Evolutionary conservation across 2,888 invertebrate genomes (phyloP).

Genomic region (Standfussiana lucernea): DNA sequence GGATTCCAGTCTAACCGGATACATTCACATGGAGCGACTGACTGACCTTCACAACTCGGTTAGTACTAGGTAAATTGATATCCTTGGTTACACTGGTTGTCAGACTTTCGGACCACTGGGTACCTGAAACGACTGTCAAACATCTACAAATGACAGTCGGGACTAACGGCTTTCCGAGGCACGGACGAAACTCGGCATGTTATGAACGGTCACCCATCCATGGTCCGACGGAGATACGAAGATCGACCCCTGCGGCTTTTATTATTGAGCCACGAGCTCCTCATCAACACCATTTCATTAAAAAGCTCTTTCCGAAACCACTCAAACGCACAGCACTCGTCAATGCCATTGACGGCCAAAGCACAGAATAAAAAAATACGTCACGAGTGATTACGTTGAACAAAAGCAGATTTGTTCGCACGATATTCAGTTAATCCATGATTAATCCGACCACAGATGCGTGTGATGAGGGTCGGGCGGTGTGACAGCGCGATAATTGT

Average conservation of each 20-base stretch:
- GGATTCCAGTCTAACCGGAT: not conserved
- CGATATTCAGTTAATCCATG: conserved; percentile 80
- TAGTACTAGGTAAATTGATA: not conserved
- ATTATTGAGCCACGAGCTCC: not conserved
- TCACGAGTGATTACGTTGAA: conserved; percentile 77
- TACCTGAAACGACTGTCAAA: not conserved
- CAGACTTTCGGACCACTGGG: not conserved
- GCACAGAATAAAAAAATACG: conserved; percentile 76
- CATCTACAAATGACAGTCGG: not conserved
- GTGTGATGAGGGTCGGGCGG: conserved; percentile 83
- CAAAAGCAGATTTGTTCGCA: conserved; percentile 80
- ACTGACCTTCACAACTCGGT: not conserved
- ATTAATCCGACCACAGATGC: conserved; percentile 85
- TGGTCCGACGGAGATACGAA: not conserved
- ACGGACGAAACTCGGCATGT: not conserved
- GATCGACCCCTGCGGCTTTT: no score
- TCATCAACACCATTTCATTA: not conserved
- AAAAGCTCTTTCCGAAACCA: not conserved
- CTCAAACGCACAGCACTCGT: conserved; percentile 26
- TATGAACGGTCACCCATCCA: not conserved
- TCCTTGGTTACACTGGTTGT: not conserved
- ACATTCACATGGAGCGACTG: not conserved
- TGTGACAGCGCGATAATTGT: conserved; percentile 87
- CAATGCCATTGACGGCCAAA: conserved; percentile 58
- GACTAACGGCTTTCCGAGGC: not conserved